Evolutionary conservation across 2,113 vertebrate species (phyloP).

Genomic region (Alaudala cheleensis): DNA sequence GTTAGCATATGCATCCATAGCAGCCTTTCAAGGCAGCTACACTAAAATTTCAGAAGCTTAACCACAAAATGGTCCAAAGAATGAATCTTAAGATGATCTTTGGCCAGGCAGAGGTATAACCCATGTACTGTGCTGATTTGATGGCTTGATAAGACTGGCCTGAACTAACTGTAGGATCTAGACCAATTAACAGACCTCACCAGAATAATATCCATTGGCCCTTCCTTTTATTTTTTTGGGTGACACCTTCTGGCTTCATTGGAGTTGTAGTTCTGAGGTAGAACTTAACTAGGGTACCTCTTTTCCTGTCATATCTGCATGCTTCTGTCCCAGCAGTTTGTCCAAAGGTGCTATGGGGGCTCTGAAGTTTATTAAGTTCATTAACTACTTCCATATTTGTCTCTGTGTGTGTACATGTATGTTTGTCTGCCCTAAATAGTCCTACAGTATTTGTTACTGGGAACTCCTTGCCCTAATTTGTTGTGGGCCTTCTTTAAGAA

Average conservation of each 20-base stretch:
- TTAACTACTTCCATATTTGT: neutral
- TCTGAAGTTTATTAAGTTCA: neutral
- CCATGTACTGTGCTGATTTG: neutral
- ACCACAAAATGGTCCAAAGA: neutral
- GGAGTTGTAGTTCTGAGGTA: neutral
- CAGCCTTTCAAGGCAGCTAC: neutral
- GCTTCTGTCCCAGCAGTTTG: neutral
- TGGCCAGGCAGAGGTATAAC: neutral
- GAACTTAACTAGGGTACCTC: neutral
- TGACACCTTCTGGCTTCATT: neutral
- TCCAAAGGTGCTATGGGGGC: neutral
- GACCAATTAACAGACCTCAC: neutral
- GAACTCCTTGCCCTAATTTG: neutral
- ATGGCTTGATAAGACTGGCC: neutral
- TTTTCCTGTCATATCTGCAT: neutral
- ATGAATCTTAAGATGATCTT: neutral
- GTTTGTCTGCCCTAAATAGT: neutral
- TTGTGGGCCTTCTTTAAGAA: neutral
- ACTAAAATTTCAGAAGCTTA: neutral
- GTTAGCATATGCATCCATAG: neutral
- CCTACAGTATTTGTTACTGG: neutral
- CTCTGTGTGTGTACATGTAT: rapidly evolving
- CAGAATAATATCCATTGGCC: neutral
- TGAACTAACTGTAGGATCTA: neutral
- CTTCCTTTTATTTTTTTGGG: neutral